Base-by-base conservation (phyloP, 1,140 invertebrate genomes). In the Drosophila watanabei region DNA sequence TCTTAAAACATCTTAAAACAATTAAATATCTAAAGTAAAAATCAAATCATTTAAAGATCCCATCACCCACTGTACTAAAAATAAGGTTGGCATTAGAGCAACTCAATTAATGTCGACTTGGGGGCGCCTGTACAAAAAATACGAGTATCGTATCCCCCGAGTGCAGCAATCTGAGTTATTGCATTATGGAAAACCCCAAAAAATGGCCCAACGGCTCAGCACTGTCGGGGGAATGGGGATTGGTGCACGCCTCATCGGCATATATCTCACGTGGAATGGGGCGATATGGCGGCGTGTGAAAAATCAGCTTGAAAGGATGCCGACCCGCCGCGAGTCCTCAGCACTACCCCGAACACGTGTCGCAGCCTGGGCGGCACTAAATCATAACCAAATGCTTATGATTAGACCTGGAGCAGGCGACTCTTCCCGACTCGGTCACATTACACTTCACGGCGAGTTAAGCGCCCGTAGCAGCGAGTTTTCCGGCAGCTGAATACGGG, bases 311-410 rank as follows among this genome's bases (percentile, higher is more conserved):
- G 66, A 88, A 88, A 88, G 86, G 85, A 88, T 79, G 85, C 85
- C 85, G 83, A 72, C 77, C 56, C 48, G 48, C 28, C 51, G 35
- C 63, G 39, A 60, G 64, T 62, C 62, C 48, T 49, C 48, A 57
- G 33, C 39, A 33, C 52, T n/a, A 54, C 69, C 68, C 48, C 48
- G 64, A 49, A 88, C 85, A 84, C 82, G 85, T 85, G 81, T 68
- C 70, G 61, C 79, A 73, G 78, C 39, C 86, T 89, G 64, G 85
- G 63, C 82, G 78, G 72, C 79, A 88, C 85, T 88, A 89, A 88
- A 88, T 88, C 85, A 88, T 88, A 63, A 63, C 65, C 78, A 88
- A 88, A 88, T 89, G 85, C 85, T 88, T 88, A 89, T 89, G 81
- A 88, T 88, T 88, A 90, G 81, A 82, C 80, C 46, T 24, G 37